Evolutionary conservation across 1,140 invertebrate species (phyloP).

Genomic region (Physella acuta): DNA sequence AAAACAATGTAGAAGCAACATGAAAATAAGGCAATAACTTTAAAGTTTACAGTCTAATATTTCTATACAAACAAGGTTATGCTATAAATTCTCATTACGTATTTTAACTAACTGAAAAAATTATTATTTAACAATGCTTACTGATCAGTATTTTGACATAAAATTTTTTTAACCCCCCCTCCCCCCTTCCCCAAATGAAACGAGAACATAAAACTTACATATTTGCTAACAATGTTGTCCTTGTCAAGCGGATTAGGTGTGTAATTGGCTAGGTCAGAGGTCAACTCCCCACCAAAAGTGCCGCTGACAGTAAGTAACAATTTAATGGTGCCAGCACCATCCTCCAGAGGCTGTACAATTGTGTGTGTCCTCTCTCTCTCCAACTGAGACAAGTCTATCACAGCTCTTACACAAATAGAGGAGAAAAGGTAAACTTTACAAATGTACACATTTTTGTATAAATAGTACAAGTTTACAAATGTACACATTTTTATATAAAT

Average conservation of each 20-base stretch:
- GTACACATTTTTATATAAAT: no score
- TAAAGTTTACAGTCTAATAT: not conserved
- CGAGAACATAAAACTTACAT: constrained; percentile 69
- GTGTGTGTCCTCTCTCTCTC: constrained; percentile 89
- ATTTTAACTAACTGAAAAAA: no score
- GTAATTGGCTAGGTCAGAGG: constrained; percentile 80
- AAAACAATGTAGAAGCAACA: not conserved
- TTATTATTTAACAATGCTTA: no score
- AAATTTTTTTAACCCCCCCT: no score
- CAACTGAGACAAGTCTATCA: constrained; percentile 81
- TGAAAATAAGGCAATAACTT: not conserved
- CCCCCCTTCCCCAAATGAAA: no score
- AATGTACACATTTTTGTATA: no score
- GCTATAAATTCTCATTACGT: no score
- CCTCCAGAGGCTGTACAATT: constrained; percentile 85
- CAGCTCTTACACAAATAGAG: constrained; percentile 73
- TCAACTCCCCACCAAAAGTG: constrained; percentile 86
- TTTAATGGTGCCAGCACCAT: constrained; percentile 79
- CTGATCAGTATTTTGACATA: no score
- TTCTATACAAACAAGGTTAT: not conserved
- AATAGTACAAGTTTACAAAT: no score
- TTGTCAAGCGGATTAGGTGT: constrained; percentile 75
- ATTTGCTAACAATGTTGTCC: constrained; percentile 65
- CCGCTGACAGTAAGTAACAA: constrained; percentile 89
- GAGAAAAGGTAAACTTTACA: no score